phyloP scores from a whole-genome alignment of 2,888 invertebrate species.

The Drosophila buzzatii region DNA sequence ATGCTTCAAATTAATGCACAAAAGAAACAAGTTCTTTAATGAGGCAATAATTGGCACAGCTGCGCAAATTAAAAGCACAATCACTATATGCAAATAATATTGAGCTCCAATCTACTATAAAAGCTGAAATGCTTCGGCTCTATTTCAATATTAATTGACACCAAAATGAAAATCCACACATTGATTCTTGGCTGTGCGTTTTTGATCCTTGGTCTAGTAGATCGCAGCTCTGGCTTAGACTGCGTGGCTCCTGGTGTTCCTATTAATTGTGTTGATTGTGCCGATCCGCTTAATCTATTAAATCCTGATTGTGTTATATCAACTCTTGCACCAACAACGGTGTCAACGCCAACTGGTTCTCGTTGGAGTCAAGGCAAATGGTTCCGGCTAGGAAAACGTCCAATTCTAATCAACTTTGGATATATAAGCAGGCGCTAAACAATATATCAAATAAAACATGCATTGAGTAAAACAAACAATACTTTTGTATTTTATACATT shows the following conservation, averaged over 20 bases:
- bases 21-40: background rate
- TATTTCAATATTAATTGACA: background rate
- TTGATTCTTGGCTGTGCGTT: slow-evolving; percentile 1
- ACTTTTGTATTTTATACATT: no score
- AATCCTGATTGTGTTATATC: background rate
- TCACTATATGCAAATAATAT: background rate
- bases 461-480: background rate
- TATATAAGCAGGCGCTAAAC: background rate
- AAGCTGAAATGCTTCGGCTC: background rate
- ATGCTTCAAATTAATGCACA: background rate
- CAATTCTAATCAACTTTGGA: slow-evolving; percentile 4
- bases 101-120: background rate
- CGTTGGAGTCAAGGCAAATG: background rate
- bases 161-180: background rate
- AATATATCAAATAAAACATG: background rate
- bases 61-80: background rate
- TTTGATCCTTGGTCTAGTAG: background rate
- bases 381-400: background rate
- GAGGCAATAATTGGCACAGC: background rate
- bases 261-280: background rate
- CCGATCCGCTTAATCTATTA: fast-evolving
- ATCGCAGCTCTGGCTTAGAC: background rate
- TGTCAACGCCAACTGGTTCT: background rate
- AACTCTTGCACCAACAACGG: no score
- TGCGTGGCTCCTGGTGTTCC: background rate